These are phyloP conservation scores for Gambusia affinis DNA, from an alignment of 2,113 vertebrate genomes.

Conservation along the genomic window DNA sequence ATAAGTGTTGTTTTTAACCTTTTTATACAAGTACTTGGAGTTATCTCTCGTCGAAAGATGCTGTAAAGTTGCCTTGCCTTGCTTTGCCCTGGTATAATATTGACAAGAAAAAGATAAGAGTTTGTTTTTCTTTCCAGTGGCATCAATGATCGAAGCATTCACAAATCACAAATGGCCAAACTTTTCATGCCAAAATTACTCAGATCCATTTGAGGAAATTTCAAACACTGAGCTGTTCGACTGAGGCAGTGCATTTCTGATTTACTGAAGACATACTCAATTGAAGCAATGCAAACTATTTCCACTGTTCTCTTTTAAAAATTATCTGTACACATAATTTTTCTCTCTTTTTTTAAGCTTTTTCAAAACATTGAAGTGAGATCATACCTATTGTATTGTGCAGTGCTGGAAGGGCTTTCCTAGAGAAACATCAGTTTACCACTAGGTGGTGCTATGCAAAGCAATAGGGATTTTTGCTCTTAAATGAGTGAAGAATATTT, in stretches of 20 bases:
- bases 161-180: background rate
- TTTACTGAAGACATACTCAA: background rate
- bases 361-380: background rate
- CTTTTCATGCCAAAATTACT: background rate
- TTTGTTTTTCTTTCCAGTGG: background rate
- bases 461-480: background rate
- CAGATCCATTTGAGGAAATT: too few species aligned
- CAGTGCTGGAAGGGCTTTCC: background rate
- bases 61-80: too few species aligned
- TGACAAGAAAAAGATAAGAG: background rate
- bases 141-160: background rate
- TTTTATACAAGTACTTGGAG: too few species aligned
- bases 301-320: background rate
- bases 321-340: too few species aligned
- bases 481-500: background rate
- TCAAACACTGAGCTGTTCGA: background rate
- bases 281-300: background rate
- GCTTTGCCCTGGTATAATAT: background rate
- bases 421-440: background rate
- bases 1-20: too few species aligned
- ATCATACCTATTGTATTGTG: background rate
- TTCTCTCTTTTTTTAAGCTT: background rate
- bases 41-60: too few species aligned
- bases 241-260: background rate
- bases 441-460: background rate